Conservation (phyloP, 2,888 invertebrate species). For the Seira sanloemensis region DNA sequence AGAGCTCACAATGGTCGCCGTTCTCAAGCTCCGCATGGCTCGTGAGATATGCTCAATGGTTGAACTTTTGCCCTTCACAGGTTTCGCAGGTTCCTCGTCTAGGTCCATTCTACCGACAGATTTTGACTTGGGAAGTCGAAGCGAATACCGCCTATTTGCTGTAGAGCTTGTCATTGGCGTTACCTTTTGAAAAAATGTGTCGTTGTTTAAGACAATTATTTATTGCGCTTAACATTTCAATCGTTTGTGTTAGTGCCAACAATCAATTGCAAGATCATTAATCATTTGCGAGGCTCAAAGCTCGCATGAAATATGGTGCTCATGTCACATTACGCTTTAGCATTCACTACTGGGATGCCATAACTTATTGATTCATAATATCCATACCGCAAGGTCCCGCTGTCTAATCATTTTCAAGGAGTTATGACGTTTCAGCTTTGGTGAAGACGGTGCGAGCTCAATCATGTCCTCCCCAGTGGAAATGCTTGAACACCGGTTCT, state of each 20-base stretch:
- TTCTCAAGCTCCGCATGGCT: constrained; percentile 58
- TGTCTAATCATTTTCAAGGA: constrained; percentile 68
- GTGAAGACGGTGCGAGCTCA: constrained; percentile 43
- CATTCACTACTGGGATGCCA: too few species aligned
- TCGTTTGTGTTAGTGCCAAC: too few species aligned
- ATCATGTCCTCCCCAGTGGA: constrained; percentile 46
- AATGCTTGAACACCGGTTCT: constrained; percentile 41
- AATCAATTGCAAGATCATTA: too few species aligned
- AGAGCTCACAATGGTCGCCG: neutral
- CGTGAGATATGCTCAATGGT: constrained; percentile 59
- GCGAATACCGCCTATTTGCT: constrained; percentile 67
- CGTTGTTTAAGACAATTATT: constrained; percentile 12
- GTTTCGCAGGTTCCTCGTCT: constrained; percentile 54
- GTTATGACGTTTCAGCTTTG: constrained; percentile 65
- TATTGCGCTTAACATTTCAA: too few species aligned
- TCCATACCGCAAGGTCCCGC: constrained; percentile 62
- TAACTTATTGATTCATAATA: too few species aligned
- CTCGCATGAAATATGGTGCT: too few species aligned
- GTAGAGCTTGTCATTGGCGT: constrained; percentile 46
- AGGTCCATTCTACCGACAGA: constrained; percentile 58
- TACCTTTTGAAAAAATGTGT: constrained; percentile 38
- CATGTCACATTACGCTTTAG: too few species aligned
- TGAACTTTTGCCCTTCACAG: constrained; percentile 59
- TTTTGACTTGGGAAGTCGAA: constrained; percentile 69
- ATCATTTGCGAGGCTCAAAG: too few species aligned